Evolutionary conservation across 2,113 vertebrate species (phyloP).

Genomic region (Peucedramus taeniatus): DNA sequence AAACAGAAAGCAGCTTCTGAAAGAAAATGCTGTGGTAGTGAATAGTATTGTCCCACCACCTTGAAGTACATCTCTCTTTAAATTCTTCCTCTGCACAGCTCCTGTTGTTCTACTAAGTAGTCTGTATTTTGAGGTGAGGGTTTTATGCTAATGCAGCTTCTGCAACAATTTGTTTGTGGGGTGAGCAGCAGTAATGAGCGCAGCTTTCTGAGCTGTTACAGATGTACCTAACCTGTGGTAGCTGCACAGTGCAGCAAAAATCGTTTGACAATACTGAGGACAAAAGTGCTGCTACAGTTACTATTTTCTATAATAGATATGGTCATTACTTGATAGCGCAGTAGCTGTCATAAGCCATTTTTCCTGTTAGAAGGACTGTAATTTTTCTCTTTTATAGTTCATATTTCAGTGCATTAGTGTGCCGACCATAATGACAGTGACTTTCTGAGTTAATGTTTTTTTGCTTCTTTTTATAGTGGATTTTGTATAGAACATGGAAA

Average conservation of each 20-base stretch:
- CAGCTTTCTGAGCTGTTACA: not conserved
- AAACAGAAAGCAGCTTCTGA: not conserved
- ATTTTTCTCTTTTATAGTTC: constrained; percentile 38
- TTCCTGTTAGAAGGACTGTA: not conserved
- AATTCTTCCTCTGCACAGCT: not conserved
- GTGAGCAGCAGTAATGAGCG: not conserved
- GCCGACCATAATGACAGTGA: not conserved
- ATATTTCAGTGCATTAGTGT: constrained; percentile 25
- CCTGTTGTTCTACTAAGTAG: not conserved
- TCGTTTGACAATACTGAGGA: not conserved
- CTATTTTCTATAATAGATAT: constrained; percentile 7
- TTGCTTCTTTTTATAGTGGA: not conserved
- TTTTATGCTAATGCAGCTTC: not conserved
- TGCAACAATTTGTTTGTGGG: not conserved
- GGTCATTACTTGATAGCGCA: not conserved
- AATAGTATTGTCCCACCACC: not conserved
- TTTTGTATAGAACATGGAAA: not conserved
- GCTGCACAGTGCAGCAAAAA: not conserved
- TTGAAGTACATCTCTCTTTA: not conserved
- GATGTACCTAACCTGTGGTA: not conserved
- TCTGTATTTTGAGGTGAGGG: not conserved
- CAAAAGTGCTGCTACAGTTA: not conserved
- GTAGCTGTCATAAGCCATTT: constrained; percentile 25
- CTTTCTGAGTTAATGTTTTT: constrained; percentile 14
- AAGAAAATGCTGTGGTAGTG: not conserved